Evolutionary conservation across 2,797 vertebrate species (phyloP), one percentile per base, ranked within the genome.

Genomic region (Micrastur ruficollis): DNA sequence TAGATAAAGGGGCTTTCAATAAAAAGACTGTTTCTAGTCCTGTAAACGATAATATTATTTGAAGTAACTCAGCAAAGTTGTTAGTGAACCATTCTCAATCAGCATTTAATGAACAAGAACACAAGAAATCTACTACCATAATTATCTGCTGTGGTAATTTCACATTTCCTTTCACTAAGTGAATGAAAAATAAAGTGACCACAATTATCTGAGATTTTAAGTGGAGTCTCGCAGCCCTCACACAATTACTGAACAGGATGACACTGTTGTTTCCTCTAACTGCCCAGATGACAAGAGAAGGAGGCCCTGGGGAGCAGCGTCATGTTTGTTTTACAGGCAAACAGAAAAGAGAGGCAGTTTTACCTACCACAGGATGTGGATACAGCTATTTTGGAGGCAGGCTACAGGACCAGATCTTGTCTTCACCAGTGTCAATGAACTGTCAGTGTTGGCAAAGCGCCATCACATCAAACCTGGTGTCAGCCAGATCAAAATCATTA

Each of bases 111-210:
- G 58, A 94, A 73, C 6, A 47, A 75, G 78, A 91, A 82, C 40
- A 82, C 17, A 34, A 70, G 67, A 76, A 90, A 68, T 56, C 34
- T 74, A 44, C 49, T 20, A 32, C 50, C 34, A 25, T 49, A 81
- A 93, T 95, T 82, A 90, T 53, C 82, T 80, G 67, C 72, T 50
- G 20, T 16, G 44, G 59, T 38, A 88, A 85, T 95, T 85, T 76
- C 29, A 42, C 14, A 49, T 85, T 79, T 89, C 72, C n/a, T 89
- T 71, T 71, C 40, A 38, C 34, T 80, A 73, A 75, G 26, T 38
- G 34, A 90, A 82, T n/a, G 55, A 71, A 95, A 95, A 87, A 79
- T 84, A 65, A 81, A 86, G 52, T 81, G 66, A 74, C 58, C 47
- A 36, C 36, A 56, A 76, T 75, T 76, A 86, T 42, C 42, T 53